These are phyloP conservation scores for Dione juno DNA, from an alignment of 2,888 invertebrate genomes.

Conservation along the genomic window DNA sequence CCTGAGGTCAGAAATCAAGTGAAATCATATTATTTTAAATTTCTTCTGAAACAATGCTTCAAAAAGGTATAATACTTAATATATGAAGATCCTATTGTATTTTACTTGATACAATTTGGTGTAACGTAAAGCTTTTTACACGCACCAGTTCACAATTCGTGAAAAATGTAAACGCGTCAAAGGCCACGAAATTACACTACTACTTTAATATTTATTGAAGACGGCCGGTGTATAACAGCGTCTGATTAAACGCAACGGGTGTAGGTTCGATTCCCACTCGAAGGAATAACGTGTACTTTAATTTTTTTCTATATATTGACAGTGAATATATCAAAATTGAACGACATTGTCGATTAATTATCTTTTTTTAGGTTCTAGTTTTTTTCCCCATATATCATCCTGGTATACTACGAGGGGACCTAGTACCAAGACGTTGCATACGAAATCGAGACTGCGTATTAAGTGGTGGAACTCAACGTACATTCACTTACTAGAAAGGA, in stretches of 20 bases:
- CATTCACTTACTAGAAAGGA: no score
- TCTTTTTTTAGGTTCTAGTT: no score
- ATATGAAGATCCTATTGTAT: conserved; percentile 51
- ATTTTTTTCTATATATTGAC: background rate
- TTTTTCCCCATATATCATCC: no score
- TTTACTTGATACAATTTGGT: conserved; percentile 47
- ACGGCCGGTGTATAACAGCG: no score
- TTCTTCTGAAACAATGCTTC: conserved; percentile 47
- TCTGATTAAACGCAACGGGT: no score
- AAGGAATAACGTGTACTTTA: no score
- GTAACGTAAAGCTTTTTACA: conserved; percentile 28
- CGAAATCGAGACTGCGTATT: no score
- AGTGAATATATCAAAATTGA: background rate
- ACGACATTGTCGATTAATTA: background rate
- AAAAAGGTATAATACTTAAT: conserved; percentile 48
- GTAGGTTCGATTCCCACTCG: no score
- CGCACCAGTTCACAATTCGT: conserved; percentile 35
- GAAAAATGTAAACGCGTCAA: conserved; percentile 30
- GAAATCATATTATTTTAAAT: conserved; percentile 63
- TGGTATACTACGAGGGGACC: no score
- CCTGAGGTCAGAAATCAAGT: conserved; percentile 62
- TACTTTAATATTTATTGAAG: background rate
- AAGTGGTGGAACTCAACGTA: no score
- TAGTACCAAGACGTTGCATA: no score
- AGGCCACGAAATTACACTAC: background rate